A percentile compares a stretch with the other conserved stretches of the same genome.
Conservation (phyloP, 2,797 vertebrate species). For the Phoxinus dragarum region DNA sequence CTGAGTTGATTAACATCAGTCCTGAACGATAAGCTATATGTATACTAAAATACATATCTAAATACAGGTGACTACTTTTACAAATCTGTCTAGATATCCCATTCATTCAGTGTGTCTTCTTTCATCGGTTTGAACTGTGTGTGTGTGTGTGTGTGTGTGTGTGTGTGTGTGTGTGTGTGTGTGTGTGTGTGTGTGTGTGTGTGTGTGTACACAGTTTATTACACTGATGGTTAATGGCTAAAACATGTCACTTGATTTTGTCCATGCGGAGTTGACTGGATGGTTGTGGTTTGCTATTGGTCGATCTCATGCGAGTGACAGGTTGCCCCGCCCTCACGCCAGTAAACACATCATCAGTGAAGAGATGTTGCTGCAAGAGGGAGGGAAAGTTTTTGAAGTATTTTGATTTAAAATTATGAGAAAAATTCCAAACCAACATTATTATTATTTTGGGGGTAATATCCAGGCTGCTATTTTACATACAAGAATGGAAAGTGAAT, state of each 20-base stretch:
- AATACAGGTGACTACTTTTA: neutral
- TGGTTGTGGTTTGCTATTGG: too few relatives aligned
- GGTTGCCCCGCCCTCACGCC: neutral
- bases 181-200: neutral
- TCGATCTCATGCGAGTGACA: neutral
- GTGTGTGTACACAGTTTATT: neutral
- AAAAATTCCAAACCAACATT: neutral
- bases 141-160: neutral
- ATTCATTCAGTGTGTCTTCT: neutral
- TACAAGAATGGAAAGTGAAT: neutral
- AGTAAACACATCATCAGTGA: neutral
- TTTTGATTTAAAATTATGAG: too few relatives aligned
- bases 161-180: too few relatives aligned
- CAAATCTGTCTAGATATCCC: neutral
- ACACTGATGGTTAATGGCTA: neutral
- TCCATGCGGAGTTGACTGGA: neutral
- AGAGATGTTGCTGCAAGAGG: too few relatives aligned
- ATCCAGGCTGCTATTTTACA: neutral
- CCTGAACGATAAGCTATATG: neutral
- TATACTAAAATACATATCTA: neutral
- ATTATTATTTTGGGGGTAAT: neutral
- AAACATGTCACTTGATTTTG: neutral
- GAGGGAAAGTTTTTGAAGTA: too few relatives aligned
- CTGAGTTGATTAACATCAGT: conserved; percentile 12
- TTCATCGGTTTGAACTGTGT: neutral